Base-by-base conservation (phyloP, 2,113 vertebrate species). In the Sylvilagus bachmani region DNA sequence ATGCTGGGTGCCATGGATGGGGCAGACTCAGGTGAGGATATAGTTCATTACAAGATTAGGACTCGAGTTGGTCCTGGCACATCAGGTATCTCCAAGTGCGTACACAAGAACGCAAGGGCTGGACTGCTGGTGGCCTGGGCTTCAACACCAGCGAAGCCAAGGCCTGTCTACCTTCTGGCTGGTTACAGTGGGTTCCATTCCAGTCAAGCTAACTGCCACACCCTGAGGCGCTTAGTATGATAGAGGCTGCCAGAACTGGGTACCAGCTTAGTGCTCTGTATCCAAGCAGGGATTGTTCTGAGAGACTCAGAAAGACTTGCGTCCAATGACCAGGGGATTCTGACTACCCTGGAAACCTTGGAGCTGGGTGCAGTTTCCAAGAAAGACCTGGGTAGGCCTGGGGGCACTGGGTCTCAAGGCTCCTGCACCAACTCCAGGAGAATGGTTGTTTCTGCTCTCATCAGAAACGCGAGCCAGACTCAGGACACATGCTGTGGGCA, bases 71-170 rank as follows among this genome's bases (percentile, higher is more conserved):
- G 71, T 55, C n/a, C 38, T 89, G 61, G 64, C 19, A 70, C 16
- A 78, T 44, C 69, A 85, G 55, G 33, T 74, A 69, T 17, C 13
- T 58, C 1, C 16, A 85, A 38, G 8, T 93, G 53, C 25, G 69
- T 44, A 11, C 17, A 17, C 75, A 13, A 80, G 86, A 90, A 91
- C 4, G 19, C 38, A 3, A 44, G 62, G 69, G 11, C 55, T 86
- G 44, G 16, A 33, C 49, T 84, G 55, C 24, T 88, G 49, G 73
- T 87, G 71, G 84, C 44, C 71, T 81, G 49, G 49, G 24, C 49
- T 96, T 38, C 17, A 55, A 2, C 24, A 29, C 73, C 80, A 66
- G n/a, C 44, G 91, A 86, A 96, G 31, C 36, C 77, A 82, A 83
- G 3, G 55, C 10, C 38, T 74, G 4, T 51, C 21, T 29, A 61